Percentiles rank a stretch among this genome's conserved stretches.
Evolutionary conservation across 1,140 invertebrate species (phyloP).

Genomic region (Neodiprion pinetum): DNA sequence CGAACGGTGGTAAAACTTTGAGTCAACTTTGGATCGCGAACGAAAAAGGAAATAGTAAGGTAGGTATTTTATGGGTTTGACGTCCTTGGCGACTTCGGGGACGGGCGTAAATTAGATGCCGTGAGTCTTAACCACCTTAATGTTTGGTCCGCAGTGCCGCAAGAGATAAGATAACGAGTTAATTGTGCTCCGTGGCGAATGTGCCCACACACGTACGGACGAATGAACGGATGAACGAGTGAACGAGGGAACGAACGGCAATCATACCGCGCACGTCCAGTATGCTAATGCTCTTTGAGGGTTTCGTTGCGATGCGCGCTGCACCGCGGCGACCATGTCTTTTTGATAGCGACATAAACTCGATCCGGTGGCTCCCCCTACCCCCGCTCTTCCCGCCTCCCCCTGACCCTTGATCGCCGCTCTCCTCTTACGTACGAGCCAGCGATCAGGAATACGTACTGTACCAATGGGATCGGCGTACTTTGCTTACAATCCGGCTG

Average conservation of each 20-base stretch:
- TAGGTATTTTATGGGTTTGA: background rate
- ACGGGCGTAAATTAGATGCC: conserved; percentile 52
- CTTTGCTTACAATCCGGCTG: too few relatives aligned
- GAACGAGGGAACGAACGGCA: conserved; percentile 27
- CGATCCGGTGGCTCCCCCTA: conserved; percentile 55
- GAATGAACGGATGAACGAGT: background rate
- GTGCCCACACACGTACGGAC: conserved; percentile 52
- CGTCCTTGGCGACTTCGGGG: background rate
- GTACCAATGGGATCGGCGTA: too few relatives aligned
- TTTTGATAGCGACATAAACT: conserved; percentile 60
- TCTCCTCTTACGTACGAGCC: background rate
- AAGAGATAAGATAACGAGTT: conserved; percentile 63
- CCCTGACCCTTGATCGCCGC: background rate
- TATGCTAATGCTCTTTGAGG: conserved; percentile 61
- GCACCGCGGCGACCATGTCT: conserved; percentile 54
- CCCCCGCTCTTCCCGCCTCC: background rate
- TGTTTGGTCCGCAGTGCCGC: conserved; percentile 56
- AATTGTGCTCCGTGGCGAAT: conserved; percentile 60
- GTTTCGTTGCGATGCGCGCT: conserved; percentile 53
- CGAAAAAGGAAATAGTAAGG: background rate
- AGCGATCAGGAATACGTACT: background rate
- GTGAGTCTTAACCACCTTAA: conserved; percentile 46
- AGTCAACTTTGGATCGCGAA: background rate
- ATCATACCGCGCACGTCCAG: conserved; percentile 50
- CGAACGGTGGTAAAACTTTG: background rate